A percentile compares a stretch with the other conserved stretches of the same genome.
These are phyloP conservation scores for Aythya baeri DNA, from an alignment of 2,113 vertebrate genomes.

Conservation along the genomic window DNA sequence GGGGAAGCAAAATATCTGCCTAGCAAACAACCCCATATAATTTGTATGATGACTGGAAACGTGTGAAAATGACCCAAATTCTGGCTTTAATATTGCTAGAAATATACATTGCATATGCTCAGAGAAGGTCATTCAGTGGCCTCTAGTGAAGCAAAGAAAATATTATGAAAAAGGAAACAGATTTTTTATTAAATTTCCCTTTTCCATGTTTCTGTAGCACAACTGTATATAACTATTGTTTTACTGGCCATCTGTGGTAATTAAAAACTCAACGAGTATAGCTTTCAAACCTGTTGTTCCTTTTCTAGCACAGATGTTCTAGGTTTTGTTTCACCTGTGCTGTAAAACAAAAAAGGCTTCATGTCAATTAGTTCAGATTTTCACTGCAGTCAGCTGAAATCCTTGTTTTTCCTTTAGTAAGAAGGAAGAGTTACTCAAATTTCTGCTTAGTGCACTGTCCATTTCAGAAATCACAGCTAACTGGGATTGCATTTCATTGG, in stretches of 20 bases:
- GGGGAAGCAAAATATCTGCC: not conserved
- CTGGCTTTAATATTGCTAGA: not conserved
- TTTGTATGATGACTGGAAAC: not conserved
- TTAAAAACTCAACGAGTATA: not conserved
- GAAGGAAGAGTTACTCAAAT: not conserved
- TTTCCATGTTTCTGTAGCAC: not conserved
- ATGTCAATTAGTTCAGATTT: not conserved
- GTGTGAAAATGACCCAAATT: accelerated
- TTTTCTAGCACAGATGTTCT: not conserved
- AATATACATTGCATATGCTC: not conserved
- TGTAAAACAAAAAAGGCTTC: not conserved
- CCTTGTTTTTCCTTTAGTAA: not conserved
- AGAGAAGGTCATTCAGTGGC: not conserved
- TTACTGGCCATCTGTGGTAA: not conserved
- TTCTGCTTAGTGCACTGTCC: not conserved
- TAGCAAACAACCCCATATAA: not conserved
- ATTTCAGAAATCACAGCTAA: not conserved
- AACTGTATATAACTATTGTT: not conserved
- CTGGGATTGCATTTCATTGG: not conserved
- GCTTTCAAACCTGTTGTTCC: not conserved
- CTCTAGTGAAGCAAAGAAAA: not conserved
- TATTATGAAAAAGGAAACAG: not conserved
- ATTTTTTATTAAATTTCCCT: not conserved
- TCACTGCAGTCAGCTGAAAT: not conserved
- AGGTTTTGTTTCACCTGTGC: not conserved